phyloP scores from a whole-genome alignment of 1,140 invertebrate genomes.

The Bombus balteatus region DNA sequence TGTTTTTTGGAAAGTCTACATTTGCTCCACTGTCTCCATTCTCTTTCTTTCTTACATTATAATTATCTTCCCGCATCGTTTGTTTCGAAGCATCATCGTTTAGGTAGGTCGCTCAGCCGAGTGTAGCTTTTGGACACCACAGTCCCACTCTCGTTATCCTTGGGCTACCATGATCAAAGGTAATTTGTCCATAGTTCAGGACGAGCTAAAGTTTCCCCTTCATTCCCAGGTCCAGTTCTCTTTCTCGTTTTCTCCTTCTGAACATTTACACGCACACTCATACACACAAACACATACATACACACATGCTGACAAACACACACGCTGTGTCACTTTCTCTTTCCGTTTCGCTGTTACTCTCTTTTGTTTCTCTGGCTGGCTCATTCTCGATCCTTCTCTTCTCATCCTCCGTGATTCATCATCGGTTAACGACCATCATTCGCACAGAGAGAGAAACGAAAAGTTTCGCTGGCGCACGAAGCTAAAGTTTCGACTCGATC shows the following conservation, averaged over 20 bases:
- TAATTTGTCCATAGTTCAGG: slow-evolving; percentile 52
- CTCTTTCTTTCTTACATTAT: slow-evolving; percentile 40
- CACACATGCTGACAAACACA: too few species aligned
- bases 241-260: slow-evolving; percentile 18
- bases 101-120: slow-evolving; percentile 63
- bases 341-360: slow-evolving; percentile 30
- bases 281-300: rapidly evolving
- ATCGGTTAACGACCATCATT: not conserved
- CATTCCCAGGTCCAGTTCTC: slow-evolving; percentile 33
- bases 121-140: slow-evolving; percentile 58
- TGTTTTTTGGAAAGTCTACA: slow-evolving; percentile 60
- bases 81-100: slow-evolving; percentile 58
- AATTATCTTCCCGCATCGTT: slow-evolving; percentile 55
- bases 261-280: not conserved
- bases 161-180: slow-evolving; percentile 51
- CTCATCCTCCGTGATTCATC: slow-evolving; percentile 4
- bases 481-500: not conserved
- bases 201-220: slow-evolving; percentile 39
- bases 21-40: slow-evolving; percentile 59
- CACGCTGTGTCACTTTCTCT: not conserved
- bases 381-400: slow-evolving; percentile 38
- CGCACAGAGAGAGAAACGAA: not conserved
- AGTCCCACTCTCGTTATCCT: slow-evolving; percentile 48
- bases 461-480: not conserved
- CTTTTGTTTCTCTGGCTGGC: slow-evolving; percentile 7